Base-by-base conservation (phyloP, 2,113 vertebrate genomes). In the Corydoras sp. region DNA sequence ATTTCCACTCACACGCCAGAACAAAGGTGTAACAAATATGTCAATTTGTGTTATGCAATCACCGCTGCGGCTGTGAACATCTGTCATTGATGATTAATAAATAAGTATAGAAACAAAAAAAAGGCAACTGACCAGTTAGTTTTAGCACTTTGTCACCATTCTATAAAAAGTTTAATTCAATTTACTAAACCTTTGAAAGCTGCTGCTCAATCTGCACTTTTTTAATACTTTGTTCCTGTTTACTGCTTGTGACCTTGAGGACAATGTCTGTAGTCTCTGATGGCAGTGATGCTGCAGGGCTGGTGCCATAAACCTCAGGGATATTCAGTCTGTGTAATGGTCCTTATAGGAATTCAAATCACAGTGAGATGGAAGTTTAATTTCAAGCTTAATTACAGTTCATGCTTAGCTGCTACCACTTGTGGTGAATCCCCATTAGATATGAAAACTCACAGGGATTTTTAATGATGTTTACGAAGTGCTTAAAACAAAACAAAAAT, bases 371-470 rank as follows among this genome's bases (percentile, higher is more conserved):
- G 53, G 54, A 72, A 76, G 69, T 68, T 76, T 76, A 72, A 76
- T 76, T 76, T 72, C 70, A 72, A 68, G 75, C 75, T 68, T 72
- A 76, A 76, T 76, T 76, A 72, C 69, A 72, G 70, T 67, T 72
- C 53, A 67, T 72, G 69, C 69, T 58, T 72, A 72, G 71, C 54
- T 76, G 69, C 24, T 72, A 72, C 64, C 65, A 72, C 54, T 58
- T 35, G 53, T 51, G 29, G 60, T 67, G 69, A 68, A 76, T 68
- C 60, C 65, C 68, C 70, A 29, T 64, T 58, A 67, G 65, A 62
- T 35, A 63, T 9, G 18, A 68, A 58, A 63, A 76, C 50, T 71
- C 62, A 62, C 18, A 72, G 55, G 68, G 32, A 60, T 71, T 54
- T 71, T 75, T 59, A 70, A 75, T 69, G 61, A 56, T 68, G 64